These are phyloP conservation scores for Noctua comes DNA, from an alignment of 2,888 invertebrate genomes.

Conservation along the genomic window DNA sequence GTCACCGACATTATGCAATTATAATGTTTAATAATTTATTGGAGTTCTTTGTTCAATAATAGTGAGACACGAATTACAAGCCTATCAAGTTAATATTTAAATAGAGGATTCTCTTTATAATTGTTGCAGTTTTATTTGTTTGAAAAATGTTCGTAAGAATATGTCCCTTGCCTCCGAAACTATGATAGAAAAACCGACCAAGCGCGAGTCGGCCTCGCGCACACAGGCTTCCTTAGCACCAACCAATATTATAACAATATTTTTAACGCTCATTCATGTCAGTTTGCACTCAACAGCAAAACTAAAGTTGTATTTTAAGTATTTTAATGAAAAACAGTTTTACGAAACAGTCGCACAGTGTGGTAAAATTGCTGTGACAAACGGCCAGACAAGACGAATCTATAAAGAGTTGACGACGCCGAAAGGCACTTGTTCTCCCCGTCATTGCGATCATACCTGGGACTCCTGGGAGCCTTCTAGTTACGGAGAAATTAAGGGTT, in stretches of 20 bases:
- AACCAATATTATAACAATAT: not conserved
- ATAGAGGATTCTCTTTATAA: slow-evolving; percentile 86
- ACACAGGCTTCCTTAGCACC: not conserved
- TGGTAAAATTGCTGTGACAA: no score
- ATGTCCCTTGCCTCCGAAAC: not conserved
- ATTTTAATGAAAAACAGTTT: not conserved
- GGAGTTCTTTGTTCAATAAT: slow-evolving; percentile 79
- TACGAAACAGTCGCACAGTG: not conserved
- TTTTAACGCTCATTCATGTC: not conserved
- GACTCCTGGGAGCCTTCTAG: no score
- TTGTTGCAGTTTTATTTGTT: slow-evolving; percentile 65
- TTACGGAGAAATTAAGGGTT: no score
- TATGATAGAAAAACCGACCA: not conserved
- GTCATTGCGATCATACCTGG: no score
- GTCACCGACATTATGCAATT: slow-evolving; percentile 52
- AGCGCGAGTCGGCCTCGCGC: not conserved
- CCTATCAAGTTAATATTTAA: slow-evolving; percentile 84
- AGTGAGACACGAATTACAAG: slow-evolving; percentile 85
- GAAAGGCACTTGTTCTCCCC: no score
- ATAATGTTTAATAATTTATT: slow-evolving; percentile 73
- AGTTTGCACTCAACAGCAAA: not conserved
- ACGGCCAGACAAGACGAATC: no score
- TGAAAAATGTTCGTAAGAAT: not conserved
- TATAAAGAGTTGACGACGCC: no score
- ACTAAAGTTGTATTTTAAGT: not conserved